Percentiles rank a stretch among this genome's conserved stretches.
Evolutionary conservation across 2,888 invertebrate species (phyloP).

Genomic region (Drosophila setosimentum): DNA sequence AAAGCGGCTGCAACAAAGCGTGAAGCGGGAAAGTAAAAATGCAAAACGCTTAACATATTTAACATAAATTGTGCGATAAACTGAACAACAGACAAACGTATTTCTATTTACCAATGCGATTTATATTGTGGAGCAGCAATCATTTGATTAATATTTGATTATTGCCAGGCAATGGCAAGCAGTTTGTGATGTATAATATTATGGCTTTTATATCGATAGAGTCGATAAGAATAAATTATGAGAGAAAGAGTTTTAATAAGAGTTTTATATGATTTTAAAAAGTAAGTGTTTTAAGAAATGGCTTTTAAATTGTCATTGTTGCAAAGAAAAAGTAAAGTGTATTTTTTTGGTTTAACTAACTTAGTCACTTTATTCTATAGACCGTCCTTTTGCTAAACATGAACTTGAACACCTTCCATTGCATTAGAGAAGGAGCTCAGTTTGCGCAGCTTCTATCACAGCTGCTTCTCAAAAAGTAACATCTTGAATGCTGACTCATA

Average conservation of each 20-base stretch:
- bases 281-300: not conserved
- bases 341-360: not conserved
- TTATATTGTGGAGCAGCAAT: slow-evolving; percentile 8
- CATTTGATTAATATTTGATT: not conserved
- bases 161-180: slow-evolving; percentile 2
- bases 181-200: not conserved
- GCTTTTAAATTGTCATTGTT: not conserved
- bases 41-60: slow-evolving; percentile 47
- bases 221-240: not conserved
- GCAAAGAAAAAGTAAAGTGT: not conserved
- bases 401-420: not conserved
- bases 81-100: not conserved
- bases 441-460: not conserved
- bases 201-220: not conserved
- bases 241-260: not conserved
- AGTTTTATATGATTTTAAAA: not conserved
- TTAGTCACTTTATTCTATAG: not conserved
- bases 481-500: not conserved
- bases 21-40: slow-evolving; percentile 52
- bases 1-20: slow-evolving; percentile 65
- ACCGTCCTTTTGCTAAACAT: not conserved
- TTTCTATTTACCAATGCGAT: not conserved
- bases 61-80: slow-evolving; percentile 40
- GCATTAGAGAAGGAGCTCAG: not conserved
- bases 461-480: not conserved